A percentile compares a stretch with the other conserved stretches of the same genome.
These are phyloP conservation scores for Papilio polyxenes DNA, from an alignment of 1,140 invertebrate genomes.

Conservation along the genomic window DNA sequence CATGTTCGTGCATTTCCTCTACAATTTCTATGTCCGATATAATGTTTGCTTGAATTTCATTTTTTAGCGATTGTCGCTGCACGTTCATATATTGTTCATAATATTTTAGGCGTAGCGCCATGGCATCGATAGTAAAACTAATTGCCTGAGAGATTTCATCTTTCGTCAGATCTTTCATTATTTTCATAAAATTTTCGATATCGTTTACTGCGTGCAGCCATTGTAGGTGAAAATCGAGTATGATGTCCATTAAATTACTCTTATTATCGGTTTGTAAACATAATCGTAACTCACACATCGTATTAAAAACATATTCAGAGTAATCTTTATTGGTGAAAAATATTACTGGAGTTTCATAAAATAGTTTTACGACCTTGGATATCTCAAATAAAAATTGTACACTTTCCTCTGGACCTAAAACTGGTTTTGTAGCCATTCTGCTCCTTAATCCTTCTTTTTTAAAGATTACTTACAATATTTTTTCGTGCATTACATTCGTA, in stretches of 20 bases:
- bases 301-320: constrained; percentile 66
- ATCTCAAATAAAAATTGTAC: constrained; percentile 67
- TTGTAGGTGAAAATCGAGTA: constrained; percentile 69
- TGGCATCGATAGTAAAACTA: constrained; percentile 68
- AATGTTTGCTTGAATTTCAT: constrained; percentile 57
- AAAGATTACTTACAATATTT: not conserved
- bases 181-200: constrained; percentile 64
- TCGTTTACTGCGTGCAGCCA: constrained; percentile 69
- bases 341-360: constrained; percentile 70
- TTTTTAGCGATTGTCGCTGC: constrained; percentile 52
- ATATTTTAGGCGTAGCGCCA: constrained; percentile 60
- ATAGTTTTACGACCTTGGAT: constrained; percentile 66
- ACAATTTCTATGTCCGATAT: constrained; percentile 69
- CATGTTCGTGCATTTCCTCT: constrained; percentile 72
- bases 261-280: constrained; percentile 56
- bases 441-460: constrained; percentile 35
- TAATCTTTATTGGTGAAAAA: constrained; percentile 70
- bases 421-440: constrained; percentile 27
- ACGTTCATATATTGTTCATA: constrained; percentile 67
- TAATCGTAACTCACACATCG: constrained; percentile 59
- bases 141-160: constrained; percentile 63
- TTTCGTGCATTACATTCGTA: not conserved
- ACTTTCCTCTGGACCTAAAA: constrained; percentile 50
- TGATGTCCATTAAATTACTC: constrained; percentile 59
- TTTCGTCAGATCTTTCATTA: constrained; percentile 51